Evolutionary conservation across 1,140 invertebrate genomes (phyloP), one percentile per base, ranked within the genome.

Genomic region (Callitettix versicolor): DNA sequence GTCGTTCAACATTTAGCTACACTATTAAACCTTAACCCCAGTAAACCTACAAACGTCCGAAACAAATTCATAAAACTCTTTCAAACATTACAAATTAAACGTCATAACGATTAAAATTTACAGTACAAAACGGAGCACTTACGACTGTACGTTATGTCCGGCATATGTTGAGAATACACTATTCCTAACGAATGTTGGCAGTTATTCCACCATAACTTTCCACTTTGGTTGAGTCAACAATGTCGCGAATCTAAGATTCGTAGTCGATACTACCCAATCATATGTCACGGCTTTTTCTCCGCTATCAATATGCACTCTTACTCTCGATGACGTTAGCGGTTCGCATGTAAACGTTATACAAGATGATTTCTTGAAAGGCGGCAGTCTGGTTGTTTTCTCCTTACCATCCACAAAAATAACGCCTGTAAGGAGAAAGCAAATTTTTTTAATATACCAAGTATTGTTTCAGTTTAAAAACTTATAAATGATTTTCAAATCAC

Each of bases 211-310:
- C 21, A 62, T 54, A 2, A 62, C 44, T 47, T 62, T 62, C 61
- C 61, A 62, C 20, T 54, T 51, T 11, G 21, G 50, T 21, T 60
- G 20, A 7, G 57, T 56, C 30, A 59, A 60, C 33, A 44, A 44
- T 5, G 61, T 21, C 3, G 51, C 57, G 52, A 64, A 60, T 7
- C 49, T 49, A 1, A 63, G 36, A 18, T 47, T 58, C 12, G 47
- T 58, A 6, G 42, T 34, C 4, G 54, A 38, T 4, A 59, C 44
- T 17, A 53, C 33, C 59, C 61, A 62, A 38, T 63, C 63, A 17
- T 61, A 64, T 1, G 63, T 62, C 1, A 64, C 55, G 11, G 63
- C 52, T 38, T 62, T 62, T 9, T 62, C 56, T n/a, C 51, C 48
- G 36, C 57, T 58, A 26, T 62, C 61, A 21, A 62, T 59, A 20